Evolutionary conservation across 2,888 invertebrate species (phyloP).

Genomic region (Hemithea aestivaria): DNA sequence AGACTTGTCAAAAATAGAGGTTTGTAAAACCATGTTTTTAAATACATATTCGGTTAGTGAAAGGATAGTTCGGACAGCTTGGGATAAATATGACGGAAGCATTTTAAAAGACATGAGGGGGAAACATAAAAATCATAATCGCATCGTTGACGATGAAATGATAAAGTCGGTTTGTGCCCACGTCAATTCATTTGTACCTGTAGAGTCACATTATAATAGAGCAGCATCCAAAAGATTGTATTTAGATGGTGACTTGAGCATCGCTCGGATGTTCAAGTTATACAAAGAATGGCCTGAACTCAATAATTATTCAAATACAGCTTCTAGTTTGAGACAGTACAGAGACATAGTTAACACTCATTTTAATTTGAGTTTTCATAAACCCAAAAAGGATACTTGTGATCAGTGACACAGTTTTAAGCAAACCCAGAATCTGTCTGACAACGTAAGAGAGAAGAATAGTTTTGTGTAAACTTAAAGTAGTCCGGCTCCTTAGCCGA

Average conservation of each 20-base stretch:
- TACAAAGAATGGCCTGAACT: constrained; percentile 2
- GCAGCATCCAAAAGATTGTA: not conserved
- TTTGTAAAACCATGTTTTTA: constrained; percentile 5
- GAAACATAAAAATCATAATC: not conserved
- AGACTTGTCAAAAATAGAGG: not conserved
- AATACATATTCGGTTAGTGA: not conserved
- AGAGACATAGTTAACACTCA: constrained; percentile 1
- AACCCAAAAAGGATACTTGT: not conserved
- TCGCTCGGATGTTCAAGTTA: not conserved
- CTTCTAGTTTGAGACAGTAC: constrained; percentile 2
- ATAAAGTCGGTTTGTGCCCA: not conserved
- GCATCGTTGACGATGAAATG: not conserved
- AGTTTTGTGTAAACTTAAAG: too few species aligned
- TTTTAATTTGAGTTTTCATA: constrained; percentile 1
- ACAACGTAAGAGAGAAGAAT: too few species aligned
- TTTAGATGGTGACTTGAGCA: not conserved
- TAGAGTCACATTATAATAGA: constrained; percentile 2
- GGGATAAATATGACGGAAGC: constrained; percentile 2
- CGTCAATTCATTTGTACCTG: not conserved
- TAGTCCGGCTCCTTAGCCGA: too few species aligned
- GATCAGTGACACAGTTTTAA: not conserved
- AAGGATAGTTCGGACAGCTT: not conserved
- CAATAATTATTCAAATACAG: constrained; percentile 1
- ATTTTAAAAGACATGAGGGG: not conserved
- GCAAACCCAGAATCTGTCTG: too few species aligned